Evolutionary conservation across 2,888 invertebrate species (phyloP).

Genomic region (Suillia variegata): DNA sequence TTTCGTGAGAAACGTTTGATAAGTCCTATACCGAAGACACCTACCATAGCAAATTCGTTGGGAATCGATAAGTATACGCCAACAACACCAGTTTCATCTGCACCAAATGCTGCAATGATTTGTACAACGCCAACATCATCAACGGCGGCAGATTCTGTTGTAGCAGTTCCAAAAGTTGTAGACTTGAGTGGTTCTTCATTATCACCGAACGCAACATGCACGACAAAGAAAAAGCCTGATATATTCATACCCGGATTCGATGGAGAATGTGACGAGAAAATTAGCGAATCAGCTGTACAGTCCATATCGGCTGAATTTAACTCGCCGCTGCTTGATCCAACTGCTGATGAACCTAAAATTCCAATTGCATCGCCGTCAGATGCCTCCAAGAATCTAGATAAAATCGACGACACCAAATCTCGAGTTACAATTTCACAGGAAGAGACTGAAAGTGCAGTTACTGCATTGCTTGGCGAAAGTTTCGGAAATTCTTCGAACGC

Average conservation of each 20-base stretch:
- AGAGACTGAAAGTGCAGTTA: constrained; percentile 91
- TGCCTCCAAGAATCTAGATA: constrained; percentile 62
- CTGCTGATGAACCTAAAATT: constrained; percentile 58
- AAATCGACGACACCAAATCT: constrained; percentile 73
- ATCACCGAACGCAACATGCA: constrained; percentile 46
- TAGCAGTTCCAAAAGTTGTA: constrained; percentile 24
- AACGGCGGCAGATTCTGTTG: constrained; percentile 17
- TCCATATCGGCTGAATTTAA: constrained; percentile 72
- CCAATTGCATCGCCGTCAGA: constrained; percentile 58
- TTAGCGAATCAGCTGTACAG: constrained; percentile 81
- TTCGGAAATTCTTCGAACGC: constrained; percentile 69
- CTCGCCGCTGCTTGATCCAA: constrained; percentile 55
- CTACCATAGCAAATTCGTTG: constrained; percentile 53
- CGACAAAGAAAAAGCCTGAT: constrained; percentile 64
- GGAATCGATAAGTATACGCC: constrained; percentile 29
- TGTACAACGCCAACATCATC: constrained; percentile 42
- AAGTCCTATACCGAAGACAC: constrained; percentile 67
- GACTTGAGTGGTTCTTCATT: not conserved
- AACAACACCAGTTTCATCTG: constrained; percentile 25
- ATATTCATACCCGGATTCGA: constrained; percentile 73
- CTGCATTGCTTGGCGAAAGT: constrained; percentile 84
- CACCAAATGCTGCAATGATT: constrained; percentile 34
- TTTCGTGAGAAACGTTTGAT: constrained; percentile 58
- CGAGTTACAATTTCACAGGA: constrained; percentile 84
- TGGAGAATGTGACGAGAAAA: constrained; percentile 70